Percentiles rank a stretch among this genome's conserved stretches.
Evolutionary conservation across 2,797 vertebrate species (phyloP).

Genomic region (Harpagifer antarcticus): DNA sequence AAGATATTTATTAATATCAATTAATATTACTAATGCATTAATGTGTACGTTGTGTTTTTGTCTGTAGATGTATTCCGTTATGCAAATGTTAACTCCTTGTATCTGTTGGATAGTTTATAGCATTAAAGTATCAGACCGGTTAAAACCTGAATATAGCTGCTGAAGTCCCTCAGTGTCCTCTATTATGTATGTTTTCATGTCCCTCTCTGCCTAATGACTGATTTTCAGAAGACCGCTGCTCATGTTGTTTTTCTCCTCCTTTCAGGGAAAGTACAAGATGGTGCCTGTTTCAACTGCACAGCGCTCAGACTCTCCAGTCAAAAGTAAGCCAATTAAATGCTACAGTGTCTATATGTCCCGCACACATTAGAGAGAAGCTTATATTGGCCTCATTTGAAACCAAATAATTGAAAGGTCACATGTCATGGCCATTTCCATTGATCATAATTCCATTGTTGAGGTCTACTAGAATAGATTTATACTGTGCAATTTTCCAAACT

Average conservation of each 20-base stretch:
- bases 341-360: neutral
- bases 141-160: neutral
- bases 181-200: constrained; percentile 20
- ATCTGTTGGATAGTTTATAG: too few species aligned
- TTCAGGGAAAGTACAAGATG: constrained; percentile 86
- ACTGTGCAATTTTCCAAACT: too few species aligned
- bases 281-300: constrained; percentile 86
- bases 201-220: neutral
- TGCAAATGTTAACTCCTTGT: neutral
- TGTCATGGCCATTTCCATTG: too few species aligned
- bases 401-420: too few species aligned
- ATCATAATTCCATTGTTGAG: too few species aligned
- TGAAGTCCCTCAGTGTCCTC: neutral
- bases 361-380: neutral
- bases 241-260: constrained; percentile 38
- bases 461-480: too few species aligned
- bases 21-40: too few species aligned
- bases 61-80: neutral
- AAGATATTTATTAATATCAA: too few species aligned
- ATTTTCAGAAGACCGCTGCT: constrained; percentile 32
- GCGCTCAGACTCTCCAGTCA: constrained; percentile 84
- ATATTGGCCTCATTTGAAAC: neutral
- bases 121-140: neutral
- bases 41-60: neutral
- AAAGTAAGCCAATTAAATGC: constrained; percentile 78